These are phyloP conservation scores for Anastrepha ludens DNA, from an alignment of 1,140 invertebrate genomes.

Conservation along the genomic window DNA sequence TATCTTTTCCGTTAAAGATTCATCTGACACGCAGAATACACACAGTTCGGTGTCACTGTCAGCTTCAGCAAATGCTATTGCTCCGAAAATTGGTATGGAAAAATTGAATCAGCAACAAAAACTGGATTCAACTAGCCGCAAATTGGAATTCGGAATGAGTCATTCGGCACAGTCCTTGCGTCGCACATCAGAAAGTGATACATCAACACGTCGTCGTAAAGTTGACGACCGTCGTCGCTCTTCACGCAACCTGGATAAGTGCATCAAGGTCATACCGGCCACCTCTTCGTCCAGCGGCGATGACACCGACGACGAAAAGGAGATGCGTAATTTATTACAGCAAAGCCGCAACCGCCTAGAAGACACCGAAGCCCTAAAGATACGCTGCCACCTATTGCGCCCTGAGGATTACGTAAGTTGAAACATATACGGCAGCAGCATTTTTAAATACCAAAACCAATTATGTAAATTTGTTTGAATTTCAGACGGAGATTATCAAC, in stretches of 20 bases:
- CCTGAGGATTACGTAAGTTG: conserved; percentile 73
- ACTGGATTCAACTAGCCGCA: conserved; percentile 67
- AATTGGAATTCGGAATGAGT: conserved; percentile 71
- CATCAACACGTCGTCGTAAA: conserved; percentile 68
- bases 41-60: conserved; percentile 61
- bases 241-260: conserved; percentile 70
- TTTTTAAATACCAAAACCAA: not conserved
- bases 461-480: conserved; percentile 22
- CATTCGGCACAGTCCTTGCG: conserved; percentile 69
- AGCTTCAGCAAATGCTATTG: conserved; percentile 66
- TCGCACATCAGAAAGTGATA: conserved; percentile 72
- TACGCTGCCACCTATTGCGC: conserved; percentile 70
- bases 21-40: conserved; percentile 63
- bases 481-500: conserved; percentile 83
- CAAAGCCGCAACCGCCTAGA: conserved; percentile 70
- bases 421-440: not conserved
- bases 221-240: conserved; percentile 70
- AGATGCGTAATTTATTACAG: conserved; percentile 69
- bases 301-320: conserved; percentile 70
- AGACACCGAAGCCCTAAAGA: conserved; percentile 70
- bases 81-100: conserved; percentile 62
- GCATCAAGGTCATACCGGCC: conserved; percentile 68
- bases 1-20: conserved; percentile 60
- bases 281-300: conserved; percentile 67
- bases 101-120: conserved; percentile 53